Evolutionary conservation across 1,140 invertebrate species (phyloP), one percentile per base, ranked within the genome.

Genomic region (Whitmania pigra): DNA sequence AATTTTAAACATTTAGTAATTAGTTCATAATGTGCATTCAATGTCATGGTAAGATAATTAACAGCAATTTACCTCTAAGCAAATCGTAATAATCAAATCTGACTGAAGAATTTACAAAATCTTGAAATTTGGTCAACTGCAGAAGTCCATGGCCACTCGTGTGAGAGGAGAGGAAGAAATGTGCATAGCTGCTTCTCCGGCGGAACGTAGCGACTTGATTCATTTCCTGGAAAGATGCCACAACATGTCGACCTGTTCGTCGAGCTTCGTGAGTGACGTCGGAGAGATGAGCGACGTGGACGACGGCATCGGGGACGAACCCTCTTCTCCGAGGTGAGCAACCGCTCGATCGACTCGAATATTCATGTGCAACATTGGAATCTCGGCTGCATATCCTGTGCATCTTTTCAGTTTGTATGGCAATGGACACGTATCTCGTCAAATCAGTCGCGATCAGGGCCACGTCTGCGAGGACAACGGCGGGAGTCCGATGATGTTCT

Each of bases 111-210:
- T 49, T 49, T 49, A 15, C 9, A 13, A 49, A 49, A 49, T 49
- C 11, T 49, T 13, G 15, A 49, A 49, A 49, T 6, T 36, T 36
- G 31, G 2, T 3, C 31, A 6, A 36, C 31, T 7, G 15, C 69
- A 70, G 71, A 72, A 36, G 72, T 75, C 60, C 71, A 74, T 74
- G 67, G 73, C 74, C 60, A 84, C 82, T 29, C 76, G 77, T 43
- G 76, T 82, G 7, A 77, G 82, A 31, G 83, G 82, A 17, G 78
- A 77, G 53, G 82, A 83, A 76, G 83, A 84, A 73, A 69, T 80
- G 3, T 82, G 81, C 57, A 54, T 80, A n/a, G 77, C 76, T 36
- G 79, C 83, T 22, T 79, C 79, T 43, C 78, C 81, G 27, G 77
- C 78, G 57, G 78, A 80, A 66, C 75, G 76, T 63, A 72, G 66